Evolutionary conservation across 2,888 invertebrate species (phyloP).

Genomic region (Leucoma salicis): DNA sequence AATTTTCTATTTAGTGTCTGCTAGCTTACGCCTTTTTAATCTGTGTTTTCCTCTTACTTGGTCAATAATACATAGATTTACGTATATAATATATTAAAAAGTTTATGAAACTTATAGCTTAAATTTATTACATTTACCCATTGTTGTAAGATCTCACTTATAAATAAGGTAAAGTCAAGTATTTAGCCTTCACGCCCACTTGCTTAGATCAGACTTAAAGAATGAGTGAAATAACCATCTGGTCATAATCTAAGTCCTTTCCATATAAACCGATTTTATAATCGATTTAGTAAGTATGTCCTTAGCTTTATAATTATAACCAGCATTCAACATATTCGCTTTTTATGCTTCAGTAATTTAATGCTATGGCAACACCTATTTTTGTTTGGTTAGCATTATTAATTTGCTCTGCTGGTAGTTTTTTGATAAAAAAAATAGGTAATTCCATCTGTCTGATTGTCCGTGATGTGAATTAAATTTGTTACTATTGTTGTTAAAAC

Average conservation of each 20-base stretch:
- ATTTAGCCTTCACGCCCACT: constrained; percentile 15
- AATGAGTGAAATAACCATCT: constrained; percentile 27
- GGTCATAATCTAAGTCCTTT: constrained; percentile 37
- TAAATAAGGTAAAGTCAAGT: constrained; percentile 54
- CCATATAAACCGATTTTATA: constrained; percentile 24
- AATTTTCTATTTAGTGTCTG: constrained; percentile 53
- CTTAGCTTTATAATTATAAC: constrained; percentile 14
- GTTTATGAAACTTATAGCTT: constrained; percentile 65
- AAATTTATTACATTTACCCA: constrained; percentile 47
- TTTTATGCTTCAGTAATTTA: constrained; percentile 22
- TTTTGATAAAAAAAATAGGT: neutral
- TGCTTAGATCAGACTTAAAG: constrained; percentile 14
- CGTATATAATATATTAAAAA: constrained; percentile 43
- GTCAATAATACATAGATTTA: constrained; percentile 45
- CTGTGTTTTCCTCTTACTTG: constrained; percentile 56
- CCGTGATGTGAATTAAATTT: too few species aligned
- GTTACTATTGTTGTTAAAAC: too few species aligned
- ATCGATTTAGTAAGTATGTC: constrained; percentile 23
- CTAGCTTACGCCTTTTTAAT: constrained; percentile 56
- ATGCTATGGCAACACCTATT: constrained; percentile 17
- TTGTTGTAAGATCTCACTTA: constrained; percentile 70
- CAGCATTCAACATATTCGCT: constrained; percentile 21
- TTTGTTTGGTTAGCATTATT: constrained; percentile 4
- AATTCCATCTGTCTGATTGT: too few species aligned
- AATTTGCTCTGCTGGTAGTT: neutral